Evolutionary conservation across 2,113 vertebrate species (phyloP).

Genomic region (Catharus minimus): DNA sequence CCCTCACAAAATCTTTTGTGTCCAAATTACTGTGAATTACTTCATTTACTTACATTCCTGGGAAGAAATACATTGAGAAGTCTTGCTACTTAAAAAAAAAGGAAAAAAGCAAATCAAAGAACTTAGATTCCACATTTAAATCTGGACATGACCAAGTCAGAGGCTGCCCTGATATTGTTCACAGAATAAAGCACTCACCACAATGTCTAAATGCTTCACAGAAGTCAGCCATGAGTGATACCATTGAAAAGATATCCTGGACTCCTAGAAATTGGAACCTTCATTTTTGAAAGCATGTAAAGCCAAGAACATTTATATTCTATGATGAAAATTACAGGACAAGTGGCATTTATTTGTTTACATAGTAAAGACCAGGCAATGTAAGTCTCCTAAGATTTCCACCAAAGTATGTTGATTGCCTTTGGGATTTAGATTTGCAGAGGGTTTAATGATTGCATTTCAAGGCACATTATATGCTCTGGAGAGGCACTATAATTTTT

Average conservation of each 20-base stretch:
- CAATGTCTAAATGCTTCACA: neutral
- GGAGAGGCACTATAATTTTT: neutral
- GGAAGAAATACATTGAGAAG: neutral
- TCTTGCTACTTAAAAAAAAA: neutral
- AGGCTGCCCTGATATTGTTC: neutral
- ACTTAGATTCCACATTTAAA: neutral
- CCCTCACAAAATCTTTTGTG: neutral
- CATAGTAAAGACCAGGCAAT: neutral
- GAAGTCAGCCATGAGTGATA: neutral
- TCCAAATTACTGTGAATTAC: neutral
- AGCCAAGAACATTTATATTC: neutral
- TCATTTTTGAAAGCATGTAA: neutral
- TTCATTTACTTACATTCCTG: neutral
- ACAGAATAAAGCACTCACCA: neutral
- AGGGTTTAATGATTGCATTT: slow-evolving; percentile 21
- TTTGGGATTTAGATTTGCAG: slow-evolving; percentile 20
- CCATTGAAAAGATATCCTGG: neutral
- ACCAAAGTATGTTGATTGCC: slow-evolving; percentile 15
- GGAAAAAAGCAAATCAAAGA: neutral
- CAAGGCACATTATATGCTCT: slow-evolving; percentile 5
- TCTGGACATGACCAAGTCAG: neutral
- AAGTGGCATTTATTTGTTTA: slow-evolving; percentile 40
- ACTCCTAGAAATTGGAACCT: neutral
- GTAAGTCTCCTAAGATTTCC: slow-evolving; percentile 14
- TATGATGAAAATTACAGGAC: slow-evolving; percentile 33